Conservation (phyloP, 2,113 vertebrate species). For the Prolemur simus region DNA sequence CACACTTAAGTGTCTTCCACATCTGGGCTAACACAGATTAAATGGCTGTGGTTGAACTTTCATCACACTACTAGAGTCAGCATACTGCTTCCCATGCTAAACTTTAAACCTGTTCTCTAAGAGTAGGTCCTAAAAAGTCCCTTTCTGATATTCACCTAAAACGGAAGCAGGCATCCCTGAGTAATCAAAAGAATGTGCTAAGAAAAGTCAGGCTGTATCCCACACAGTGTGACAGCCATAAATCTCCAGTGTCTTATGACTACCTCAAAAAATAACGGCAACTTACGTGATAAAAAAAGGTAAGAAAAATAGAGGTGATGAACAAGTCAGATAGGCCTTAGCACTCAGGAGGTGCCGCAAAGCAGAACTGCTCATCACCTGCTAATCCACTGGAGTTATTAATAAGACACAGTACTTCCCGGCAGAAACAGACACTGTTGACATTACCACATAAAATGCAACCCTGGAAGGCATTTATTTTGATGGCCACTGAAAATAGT, state of each 20-base stretch:
- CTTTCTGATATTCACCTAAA: not conserved
- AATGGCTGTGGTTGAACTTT: not conserved
- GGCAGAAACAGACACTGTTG: not conserved
- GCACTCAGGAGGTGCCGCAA: not conserved
- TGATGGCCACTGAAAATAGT: not conserved
- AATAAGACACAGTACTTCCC: not conserved
- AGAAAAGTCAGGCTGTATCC: not conserved
- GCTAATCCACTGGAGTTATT: not conserved
- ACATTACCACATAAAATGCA: rapidly evolving
- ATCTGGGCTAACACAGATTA: not conserved
- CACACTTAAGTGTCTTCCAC: not conserved
- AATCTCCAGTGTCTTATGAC: not conserved
- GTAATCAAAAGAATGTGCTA: not conserved
- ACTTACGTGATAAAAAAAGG: not conserved
- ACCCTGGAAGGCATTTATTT: not conserved
- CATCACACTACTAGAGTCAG: not conserved
- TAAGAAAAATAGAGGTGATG: not conserved
- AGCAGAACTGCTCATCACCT: not conserved
- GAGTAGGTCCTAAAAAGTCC: conserved; percentile 21
- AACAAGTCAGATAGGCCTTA: not conserved
- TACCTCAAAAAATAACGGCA: not conserved
- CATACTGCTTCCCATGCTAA: not conserved
- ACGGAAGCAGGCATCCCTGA: not conserved
- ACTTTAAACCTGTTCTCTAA: conserved; percentile 22
- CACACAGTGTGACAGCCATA: not conserved